Percentiles rank a stretch among this genome's conserved stretches.
phyloP scores from a whole-genome alignment of 2,113 vertebrate genomes.

The Columba janthina region DNA sequence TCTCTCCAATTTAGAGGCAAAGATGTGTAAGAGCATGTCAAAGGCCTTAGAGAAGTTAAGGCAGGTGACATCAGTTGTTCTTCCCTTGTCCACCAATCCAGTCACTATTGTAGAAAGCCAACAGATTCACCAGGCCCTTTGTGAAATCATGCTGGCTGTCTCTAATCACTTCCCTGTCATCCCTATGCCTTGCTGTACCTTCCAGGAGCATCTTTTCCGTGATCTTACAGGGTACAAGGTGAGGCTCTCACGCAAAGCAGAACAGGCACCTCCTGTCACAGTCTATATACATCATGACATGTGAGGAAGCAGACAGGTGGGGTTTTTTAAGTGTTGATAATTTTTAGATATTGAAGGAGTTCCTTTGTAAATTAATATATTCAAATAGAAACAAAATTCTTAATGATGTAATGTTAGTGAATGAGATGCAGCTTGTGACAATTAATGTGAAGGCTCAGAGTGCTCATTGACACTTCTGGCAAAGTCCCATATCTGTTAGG shows the following conservation, averaged over 20 bases:
- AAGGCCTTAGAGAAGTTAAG: not conserved
- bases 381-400: not conserved
- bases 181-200: not conserved
- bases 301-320: not conserved
- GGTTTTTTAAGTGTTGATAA: not conserved
- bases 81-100: not conserved
- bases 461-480: not conserved
- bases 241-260: not conserved
- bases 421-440: not conserved
- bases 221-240: not conserved
- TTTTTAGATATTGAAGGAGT: not conserved
- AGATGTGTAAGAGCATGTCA: not conserved
- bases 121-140: not conserved
- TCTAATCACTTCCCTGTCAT: not conserved
- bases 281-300: not conserved
- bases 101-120: not conserved
- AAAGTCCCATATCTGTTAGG: not conserved
- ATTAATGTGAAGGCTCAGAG: not conserved
- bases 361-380: not conserved
- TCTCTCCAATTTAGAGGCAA: not conserved
- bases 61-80: not conserved
- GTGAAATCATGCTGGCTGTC: not conserved
- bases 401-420: not conserved
- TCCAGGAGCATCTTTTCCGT: not conserved
- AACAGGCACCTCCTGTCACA: not conserved